Conservation (phyloP, 2,797 vertebrate genomes). For the Scarus forsteni region DNA sequence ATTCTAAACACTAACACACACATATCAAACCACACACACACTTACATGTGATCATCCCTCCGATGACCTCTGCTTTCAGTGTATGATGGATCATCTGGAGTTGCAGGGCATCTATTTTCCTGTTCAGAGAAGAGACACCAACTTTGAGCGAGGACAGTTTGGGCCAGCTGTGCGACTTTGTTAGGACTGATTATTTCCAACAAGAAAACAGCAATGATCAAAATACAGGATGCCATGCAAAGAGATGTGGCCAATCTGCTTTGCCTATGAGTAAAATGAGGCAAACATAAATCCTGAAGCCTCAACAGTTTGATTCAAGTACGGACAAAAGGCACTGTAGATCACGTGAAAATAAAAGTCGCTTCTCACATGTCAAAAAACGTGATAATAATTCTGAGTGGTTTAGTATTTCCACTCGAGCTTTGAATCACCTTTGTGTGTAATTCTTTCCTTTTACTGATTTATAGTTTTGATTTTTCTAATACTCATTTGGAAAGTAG, state of each 20-base stretch:
- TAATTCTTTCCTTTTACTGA: constrained; percentile 24
- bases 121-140: constrained; percentile 69
- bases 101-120: constrained; percentile 82
- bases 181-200: constrained; percentile 21
- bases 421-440: constrained; percentile 4
- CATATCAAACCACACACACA: constrained; percentile 37
- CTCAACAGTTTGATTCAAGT: neutral
- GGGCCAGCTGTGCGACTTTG: constrained; percentile 45
- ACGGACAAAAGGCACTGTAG: neutral
- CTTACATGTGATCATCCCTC: constrained; percentile 74
- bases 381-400: constrained; percentile 45
- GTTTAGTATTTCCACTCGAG: constrained; percentile 48
- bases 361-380: constrained; percentile 38
- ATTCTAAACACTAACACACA: neutral
- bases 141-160: constrained; percentile 61
- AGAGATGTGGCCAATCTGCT: no score
- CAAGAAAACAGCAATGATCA: neutral
- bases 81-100: constrained; percentile 81
- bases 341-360: constrained; percentile 16
- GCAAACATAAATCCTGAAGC: no score
- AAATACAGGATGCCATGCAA: no score
- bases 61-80: constrained; percentile 83
- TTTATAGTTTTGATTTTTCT: constrained; percentile 37
- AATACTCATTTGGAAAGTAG: constrained; percentile 45
- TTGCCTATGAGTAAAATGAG: no score